Conservation (phyloP, 1,140 invertebrate genomes). For the Bombus impatiens region DNA sequence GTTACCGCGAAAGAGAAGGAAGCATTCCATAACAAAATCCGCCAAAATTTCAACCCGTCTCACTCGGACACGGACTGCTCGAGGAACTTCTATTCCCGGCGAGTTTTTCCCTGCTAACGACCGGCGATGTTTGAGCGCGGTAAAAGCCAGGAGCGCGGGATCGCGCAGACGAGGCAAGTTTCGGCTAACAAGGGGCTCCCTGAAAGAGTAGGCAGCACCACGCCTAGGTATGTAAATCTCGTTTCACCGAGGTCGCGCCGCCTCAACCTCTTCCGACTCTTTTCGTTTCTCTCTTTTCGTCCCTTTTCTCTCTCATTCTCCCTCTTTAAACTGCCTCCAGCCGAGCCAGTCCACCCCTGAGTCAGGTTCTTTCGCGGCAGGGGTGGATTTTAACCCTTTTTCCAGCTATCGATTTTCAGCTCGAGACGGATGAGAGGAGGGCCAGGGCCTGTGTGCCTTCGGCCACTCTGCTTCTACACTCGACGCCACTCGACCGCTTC, state of each 20-base stretch:
- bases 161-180: slow-evolving; percentile 76
- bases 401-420: slow-evolving; percentile 81
- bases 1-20: not conserved
- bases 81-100: slow-evolving; percentile 54
- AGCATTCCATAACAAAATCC: not conserved
- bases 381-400: slow-evolving; percentile 80
- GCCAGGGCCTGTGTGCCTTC: slow-evolving; percentile 71
- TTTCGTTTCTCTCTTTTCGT: slow-evolving; percentile 17
- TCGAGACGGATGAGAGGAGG: slow-evolving; percentile 76
- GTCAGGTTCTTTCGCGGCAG: slow-evolving; percentile 75
- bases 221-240: slow-evolving; percentile 77
- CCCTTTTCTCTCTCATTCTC: slow-evolving; percentile 16
- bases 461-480: slow-evolving; percentile 73
- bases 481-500: slow-evolving; percentile 72
- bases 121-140: slow-evolving; percentile 71
- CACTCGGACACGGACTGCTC: slow-evolving; percentile 20
- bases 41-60: slow-evolving; percentile 30
- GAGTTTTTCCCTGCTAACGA: slow-evolving; percentile 72
- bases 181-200: slow-evolving; percentile 76
- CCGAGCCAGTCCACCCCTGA: slow-evolving; percentile 61
- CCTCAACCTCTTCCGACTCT: slow-evolving; percentile 34
- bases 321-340: slow-evolving; percentile 29
- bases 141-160: slow-evolving; percentile 67
- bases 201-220: slow-evolving; percentile 71
- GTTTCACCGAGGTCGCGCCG: slow-evolving; percentile 65